A percentile compares a stretch with the other conserved stretches of the same genome.
These are phyloP conservation scores for Carpatolechia fugitivella DNA, from an alignment of 2,888 invertebrate genomes.

Conservation along the genomic window DNA sequence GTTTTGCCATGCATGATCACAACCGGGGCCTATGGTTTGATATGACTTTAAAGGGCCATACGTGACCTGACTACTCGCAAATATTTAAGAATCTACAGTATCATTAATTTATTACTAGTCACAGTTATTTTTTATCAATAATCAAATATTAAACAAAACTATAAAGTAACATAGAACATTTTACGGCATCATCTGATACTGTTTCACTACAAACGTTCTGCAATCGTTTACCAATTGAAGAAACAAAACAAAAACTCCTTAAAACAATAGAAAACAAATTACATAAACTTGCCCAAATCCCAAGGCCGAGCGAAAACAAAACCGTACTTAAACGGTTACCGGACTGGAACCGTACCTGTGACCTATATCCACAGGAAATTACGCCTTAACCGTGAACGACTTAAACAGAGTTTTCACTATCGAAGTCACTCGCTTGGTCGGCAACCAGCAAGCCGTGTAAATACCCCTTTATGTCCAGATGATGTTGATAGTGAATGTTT, in stretches of 20 bases:
- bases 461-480: constrained; percentile 41
- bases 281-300: constrained; percentile 34
- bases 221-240: constrained; percentile 12
- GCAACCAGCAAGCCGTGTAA: constrained; percentile 57
- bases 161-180: neutral
- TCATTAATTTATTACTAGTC: too few species aligned
- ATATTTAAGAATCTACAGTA: too few species aligned
- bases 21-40: too few species aligned
- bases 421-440: constrained; percentile 50
- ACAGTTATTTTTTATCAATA: too few species aligned
- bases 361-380: constrained; percentile 62
- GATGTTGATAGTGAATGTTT: constrained; percentile 8
- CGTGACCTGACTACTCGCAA: too few species aligned
- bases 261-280: constrained; percentile 21
- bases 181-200: neutral
- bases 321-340: constrained; percentile 60
- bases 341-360: constrained; percentile 57
- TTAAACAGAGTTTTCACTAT: constrained; percentile 58
- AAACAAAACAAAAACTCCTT: constrained; percentile 13
- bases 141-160: too few species aligned
- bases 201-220: neutral
- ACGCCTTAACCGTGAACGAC: constrained; percentile 37
- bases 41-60: too few species aligned
- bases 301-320: constrained; percentile 69
- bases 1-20: too few species aligned